Evolutionary conservation across 2,888 invertebrate species (phyloP), one percentile per base, ranked within the genome.

Genomic region (Hecatera dysodea): DNA sequence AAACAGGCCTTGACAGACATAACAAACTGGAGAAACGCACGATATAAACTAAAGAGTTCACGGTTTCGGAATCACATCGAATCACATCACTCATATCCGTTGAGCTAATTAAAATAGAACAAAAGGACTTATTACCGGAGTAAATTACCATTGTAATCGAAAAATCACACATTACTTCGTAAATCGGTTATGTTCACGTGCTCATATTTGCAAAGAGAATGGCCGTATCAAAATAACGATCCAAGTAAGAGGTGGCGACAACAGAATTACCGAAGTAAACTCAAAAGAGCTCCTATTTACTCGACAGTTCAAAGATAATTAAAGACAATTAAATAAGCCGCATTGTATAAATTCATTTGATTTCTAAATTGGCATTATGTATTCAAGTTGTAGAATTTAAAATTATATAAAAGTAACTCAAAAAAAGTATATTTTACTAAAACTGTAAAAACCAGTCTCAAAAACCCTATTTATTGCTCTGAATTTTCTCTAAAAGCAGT

Each of bases 401-500:
- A 46, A 65, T 17, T 7, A n/a, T 3, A 19, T n/a, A 48, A 67
- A 69, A 52, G 1, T 36, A 2, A 39, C 24, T 12, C 0, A n/a
- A 48, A 68, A 62, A 39, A 48, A n/a, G 24, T 42, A 24, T 39
- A 70, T 50, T 42, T 27, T 22, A 67, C 33, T 36, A 44, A 17
- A 71, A 50, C 17, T 19, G 11, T 44, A 22, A 39, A 42, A 24
- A 5, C n/a, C 29, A 70, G 52, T 67, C 29, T 57, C 15, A 46
- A 74, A 42, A 3, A 15, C 11, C 29, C 52, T 85, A 82, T 61
- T 82, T 83, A 36, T 78, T 80, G 46, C 94, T 95, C 90, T 98
- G 97, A 83, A 98, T 98, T 92, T 98, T 97, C 87, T 98, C 97
- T 22, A 98, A 92, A 65, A 99, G 93, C 87, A 98, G 90, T 92